Evolutionary conservation across 2,113 vertebrate genomes (phyloP).

Genomic region (Alosa alosa): DNA sequence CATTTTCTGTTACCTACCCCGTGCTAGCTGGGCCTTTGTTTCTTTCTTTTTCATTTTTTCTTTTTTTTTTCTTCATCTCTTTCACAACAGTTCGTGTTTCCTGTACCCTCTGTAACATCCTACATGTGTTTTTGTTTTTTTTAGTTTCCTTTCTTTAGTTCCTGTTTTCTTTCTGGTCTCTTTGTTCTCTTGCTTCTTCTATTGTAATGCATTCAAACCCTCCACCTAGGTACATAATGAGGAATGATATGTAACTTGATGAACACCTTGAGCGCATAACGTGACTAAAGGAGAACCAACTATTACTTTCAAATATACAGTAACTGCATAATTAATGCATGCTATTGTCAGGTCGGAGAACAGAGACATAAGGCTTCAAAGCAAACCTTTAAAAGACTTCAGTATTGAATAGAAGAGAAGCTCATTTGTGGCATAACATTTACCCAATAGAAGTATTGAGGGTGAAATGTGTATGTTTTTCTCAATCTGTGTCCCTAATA

Average conservation of each 20-base stretch:
- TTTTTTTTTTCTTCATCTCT: background rate
- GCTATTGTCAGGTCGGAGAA: background rate
- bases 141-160: conserved; percentile 11
- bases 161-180: conserved; percentile 11
- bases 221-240: background rate
- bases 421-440: background rate
- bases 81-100: background rate
- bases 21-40: background rate
- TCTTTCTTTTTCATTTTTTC: conserved; percentile 25
- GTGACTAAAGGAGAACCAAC: background rate
- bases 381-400: background rate
- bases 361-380: background rate
- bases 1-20: conserved; percentile 40
- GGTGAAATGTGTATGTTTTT: background rate
- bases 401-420: background rate
- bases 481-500: background rate
- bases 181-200: conserved; percentile 46
- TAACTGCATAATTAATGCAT: background rate
- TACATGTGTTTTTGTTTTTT: conserved; percentile 5
- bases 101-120: background rate
- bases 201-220: background rate
- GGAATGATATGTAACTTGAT: background rate
- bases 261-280: background rate
- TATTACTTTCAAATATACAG: background rate
- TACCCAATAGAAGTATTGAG: background rate